Evolutionary conservation across 2,888 invertebrate genomes (phyloP), one percentile per base, ranked within the genome.

Genomic region (Tridacna gigas): DNA sequence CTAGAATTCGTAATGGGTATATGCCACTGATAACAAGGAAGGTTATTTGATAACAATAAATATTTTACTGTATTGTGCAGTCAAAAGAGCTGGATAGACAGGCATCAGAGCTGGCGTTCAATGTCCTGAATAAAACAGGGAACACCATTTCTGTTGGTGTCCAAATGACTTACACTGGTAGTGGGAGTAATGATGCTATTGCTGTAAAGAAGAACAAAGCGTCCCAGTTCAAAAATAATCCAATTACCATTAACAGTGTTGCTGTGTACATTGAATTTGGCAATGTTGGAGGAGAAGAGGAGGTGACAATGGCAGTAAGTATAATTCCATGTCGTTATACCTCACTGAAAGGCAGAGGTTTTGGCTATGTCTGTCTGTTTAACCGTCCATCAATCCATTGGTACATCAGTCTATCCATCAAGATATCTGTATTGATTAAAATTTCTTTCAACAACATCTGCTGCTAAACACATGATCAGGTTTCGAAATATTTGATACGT

Each of bases 151-250:
- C 71, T 25, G 25, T 26, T 22, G 71, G 71, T 22, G 71, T 71
- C 13, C 71, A 71, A 47, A 71, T 51, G 71, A 71, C 71, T 11
- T 71, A 71, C 26, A n/a, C 25, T 0, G 26, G 18, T 15, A 25
- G 26, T 15, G 63, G 9, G 13, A 63, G 26, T 25, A 22, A 28
- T 1, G 51, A 51, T 25, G n/a, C 51, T 1, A 48, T 71, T 7
- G 22, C 71, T 15, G 71, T 71, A 13, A 71, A 71, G 20, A 71
- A 71, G 26, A 71, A 71, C 51, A 48, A 51, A 71, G 71, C 71
- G 11, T 71, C 71, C 13, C 51, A 71, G 9, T 71, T 51, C 25
- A n/a, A 22, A 18, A 51, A 11, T 12, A 71, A 37, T 13, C 71
- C 71, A 25, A 71, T 71, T 18, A 47, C 47, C 13, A 22, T 26